Conservation (phyloP, 2,113 vertebrate species). For the Hemiprocne comata region DNA sequence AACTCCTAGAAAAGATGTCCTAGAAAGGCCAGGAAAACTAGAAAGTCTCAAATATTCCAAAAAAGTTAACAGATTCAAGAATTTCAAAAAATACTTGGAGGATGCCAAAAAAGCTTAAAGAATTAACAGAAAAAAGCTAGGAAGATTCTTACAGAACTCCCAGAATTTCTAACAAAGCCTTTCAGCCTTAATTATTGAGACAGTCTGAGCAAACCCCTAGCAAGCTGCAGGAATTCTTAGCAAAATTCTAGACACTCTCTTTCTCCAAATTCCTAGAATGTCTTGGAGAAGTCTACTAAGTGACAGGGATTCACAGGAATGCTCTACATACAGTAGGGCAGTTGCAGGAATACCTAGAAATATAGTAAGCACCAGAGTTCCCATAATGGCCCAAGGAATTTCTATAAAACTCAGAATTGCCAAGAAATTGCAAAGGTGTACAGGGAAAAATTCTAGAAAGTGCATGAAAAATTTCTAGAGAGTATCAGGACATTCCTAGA, state of each 20-base stretch:
- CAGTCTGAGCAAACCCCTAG: background rate
- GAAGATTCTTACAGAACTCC: background rate
- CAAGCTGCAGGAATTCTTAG: background rate
- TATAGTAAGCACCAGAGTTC: background rate
- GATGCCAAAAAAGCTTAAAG: background rate
- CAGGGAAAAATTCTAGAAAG: background rate
- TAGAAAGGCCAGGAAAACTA: background rate
- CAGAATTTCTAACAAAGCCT: background rate
- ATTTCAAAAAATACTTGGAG: background rate
- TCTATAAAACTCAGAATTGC: background rate
- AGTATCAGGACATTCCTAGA: background rate
- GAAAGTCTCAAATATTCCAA: background rate
- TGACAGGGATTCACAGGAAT: background rate
- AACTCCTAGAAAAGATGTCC: background rate
- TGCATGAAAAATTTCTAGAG: background rate
- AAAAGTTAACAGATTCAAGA: fast-evolving
- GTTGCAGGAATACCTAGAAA: background rate
- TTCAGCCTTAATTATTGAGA: background rate
- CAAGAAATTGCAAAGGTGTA: background rate
- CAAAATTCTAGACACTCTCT: background rate
- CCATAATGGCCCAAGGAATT: background rate
- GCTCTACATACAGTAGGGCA: background rate
- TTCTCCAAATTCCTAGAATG: background rate
- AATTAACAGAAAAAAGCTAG: background rate
- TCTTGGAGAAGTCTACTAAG: background rate